Evolutionary conservation across 2,113 vertebrate genomes (phyloP), one percentile per base, ranked within the genome.

Genomic region (Tor tambroides): DNA sequence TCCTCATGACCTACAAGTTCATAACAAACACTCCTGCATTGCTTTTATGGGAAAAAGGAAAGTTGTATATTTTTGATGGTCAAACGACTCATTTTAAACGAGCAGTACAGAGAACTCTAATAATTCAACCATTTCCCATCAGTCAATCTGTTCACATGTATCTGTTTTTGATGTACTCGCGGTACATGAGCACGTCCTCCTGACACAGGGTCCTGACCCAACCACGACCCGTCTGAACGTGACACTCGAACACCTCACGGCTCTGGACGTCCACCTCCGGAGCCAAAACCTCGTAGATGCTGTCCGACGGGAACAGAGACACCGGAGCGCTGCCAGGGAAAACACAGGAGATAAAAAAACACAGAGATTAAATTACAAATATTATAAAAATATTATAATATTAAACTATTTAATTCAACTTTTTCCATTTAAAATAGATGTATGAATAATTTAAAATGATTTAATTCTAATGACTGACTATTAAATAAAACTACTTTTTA

Each of bases 141-240:
- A 19, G 17, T 51, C 49, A 51, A 17, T 46, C 49, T 51, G 54
- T 17, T 93, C 90, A 98, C 95, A 99, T 94, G 91, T 97, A 99
- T 92, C 97, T 94, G 93, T 98, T 99, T 90, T 95, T 94, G 91
- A 98, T 95, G 88, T 98, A 99, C 85, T 98, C 98, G 80, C 97
- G 94, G 93, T 98, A 98, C 92, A 96, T 94, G 75, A 96, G 83
- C 63, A 95, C 91, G 86, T 98, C 97, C 2, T 97, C 97, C 88
- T 95, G 95, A 87, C 95, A 95, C 26, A 96, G 92, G 0, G 93
- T 89, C 90, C 96, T 96, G 92, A 97, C 95, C 89, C 95, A 93
- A 26, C 97, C 97, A 82, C 87, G 94, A 32, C 96, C 94, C 28
- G 94, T 95, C 89, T 96, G 92, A 91, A 98, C 96, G 79, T 98